Conservation (phyloP, 2,888 invertebrate species). For the Ethmia dodecea region DNA sequence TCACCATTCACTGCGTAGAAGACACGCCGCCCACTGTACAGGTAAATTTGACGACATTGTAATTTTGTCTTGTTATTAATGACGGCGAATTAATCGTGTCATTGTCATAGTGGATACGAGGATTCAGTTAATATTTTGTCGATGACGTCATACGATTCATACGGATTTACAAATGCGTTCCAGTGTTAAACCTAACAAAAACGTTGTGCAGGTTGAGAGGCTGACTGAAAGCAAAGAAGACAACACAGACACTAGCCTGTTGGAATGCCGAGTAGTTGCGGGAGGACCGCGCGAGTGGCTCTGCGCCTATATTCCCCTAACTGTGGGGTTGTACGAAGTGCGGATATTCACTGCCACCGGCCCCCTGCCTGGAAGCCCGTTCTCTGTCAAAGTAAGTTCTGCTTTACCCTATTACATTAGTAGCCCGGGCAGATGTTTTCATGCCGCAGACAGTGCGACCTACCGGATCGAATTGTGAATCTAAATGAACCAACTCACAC, state of each 20-base stretch:
- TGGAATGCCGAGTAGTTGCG: conserved; percentile 79
- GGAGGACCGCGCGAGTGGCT: conserved; percentile 88
- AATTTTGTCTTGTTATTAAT: no score
- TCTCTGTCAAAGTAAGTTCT: conserved; percentile 81
- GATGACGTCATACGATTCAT: no score
- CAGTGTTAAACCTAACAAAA: no score
- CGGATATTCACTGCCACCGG: conserved; percentile 83
- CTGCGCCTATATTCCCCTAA: conserved; percentile 93
- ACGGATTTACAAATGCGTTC: no score
- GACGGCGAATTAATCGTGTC: no score
- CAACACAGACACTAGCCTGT: conserved; percentile 48
- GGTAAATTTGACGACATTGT: conserved; percentile 51
- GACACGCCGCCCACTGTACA: conserved; percentile 81
- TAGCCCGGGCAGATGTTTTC: no score
- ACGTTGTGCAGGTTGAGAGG: conserved; percentile 71
- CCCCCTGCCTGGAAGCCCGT: conserved; percentile 87
- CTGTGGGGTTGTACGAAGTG: conserved; percentile 95
- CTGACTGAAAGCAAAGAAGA: conserved; percentile 61
- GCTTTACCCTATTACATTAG: no score
- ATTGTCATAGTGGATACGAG: no score
- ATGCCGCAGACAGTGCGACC: no score
- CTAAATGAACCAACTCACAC: no score
- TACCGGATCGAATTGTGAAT: no score
- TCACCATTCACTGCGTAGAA: conserved; percentile 79
- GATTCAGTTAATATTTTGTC: no score